Base-by-base conservation (phyloP, 2,797 vertebrate genomes). In the Pipistrellus pipistrellus region DNA sequence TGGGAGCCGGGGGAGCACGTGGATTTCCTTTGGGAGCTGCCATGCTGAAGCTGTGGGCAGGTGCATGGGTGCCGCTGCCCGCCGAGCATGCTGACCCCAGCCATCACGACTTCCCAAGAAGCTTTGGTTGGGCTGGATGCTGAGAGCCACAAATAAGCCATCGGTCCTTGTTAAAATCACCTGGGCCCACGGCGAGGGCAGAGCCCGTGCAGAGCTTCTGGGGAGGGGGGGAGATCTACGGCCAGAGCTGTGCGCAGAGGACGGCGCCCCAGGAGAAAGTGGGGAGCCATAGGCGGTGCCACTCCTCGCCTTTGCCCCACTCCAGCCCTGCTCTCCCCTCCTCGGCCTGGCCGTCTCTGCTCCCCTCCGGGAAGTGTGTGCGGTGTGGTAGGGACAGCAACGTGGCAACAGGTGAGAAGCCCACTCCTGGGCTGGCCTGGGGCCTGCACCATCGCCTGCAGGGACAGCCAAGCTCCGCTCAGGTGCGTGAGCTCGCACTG, bases 261-360 rank as follows among this genome's bases (percentile, higher is more conserved):
- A 15, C 66, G 35, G 23, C 38, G n/a, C 44, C 30, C 18, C 44
- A 18, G 21, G 21, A 44, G 53, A 30, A 84, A 53, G 15, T 1
- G 41, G 32, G 41, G 41, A 2, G 41, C 3, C 23, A 53, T 0
- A 7, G 35, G 72, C 38, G 23, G 17, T 2, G 0, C 13, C 21
- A 0, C 14, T 30, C 53, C 64, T 41, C 3, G 0, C n/a, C 14
- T 3, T n/a, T 1, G 14, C 12, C 68, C 78, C 64, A 4, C 2
- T 1, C n/a, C 2, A 59, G 32, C 41, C 27, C 64, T 38, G 46
- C 32, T 59, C 41, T 30, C 46, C 30, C 25, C 23, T 11, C 3
- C n/a, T 15, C 0, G 44, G 88, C 88, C 73, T 11, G 17, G n/a
- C 76, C 15, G 25, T 20, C 80, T 41, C 59, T 20, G 11, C 15